A percentile compares a stretch with the other conserved stretches of the same genome.
Conservation (phyloP, 2,888 invertebrate species). For the Malacosoma neustria region DNA sequence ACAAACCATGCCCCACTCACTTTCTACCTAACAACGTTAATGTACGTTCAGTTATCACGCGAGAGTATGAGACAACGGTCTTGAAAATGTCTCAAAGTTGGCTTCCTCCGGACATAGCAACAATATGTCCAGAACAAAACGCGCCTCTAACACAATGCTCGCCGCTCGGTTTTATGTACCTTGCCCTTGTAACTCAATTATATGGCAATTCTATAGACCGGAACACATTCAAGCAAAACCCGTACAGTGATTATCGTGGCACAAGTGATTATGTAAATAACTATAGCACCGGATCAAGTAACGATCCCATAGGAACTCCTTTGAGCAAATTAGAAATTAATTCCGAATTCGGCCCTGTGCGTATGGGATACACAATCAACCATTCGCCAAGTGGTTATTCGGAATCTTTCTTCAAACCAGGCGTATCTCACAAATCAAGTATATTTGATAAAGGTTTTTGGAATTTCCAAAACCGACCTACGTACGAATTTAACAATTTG, state of each 20-base stretch:
- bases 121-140: slow-evolving; percentile 67
- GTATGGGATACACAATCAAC: slow-evolving; percentile 19
- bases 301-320: neutral
- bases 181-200: slow-evolving; percentile 71
- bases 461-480: slow-evolving; percentile 8
- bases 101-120: slow-evolving; percentile 73
- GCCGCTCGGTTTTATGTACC: slow-evolving; percentile 72
- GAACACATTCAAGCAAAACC: slow-evolving; percentile 14
- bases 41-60: neutral
- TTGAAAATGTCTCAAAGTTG: slow-evolving; percentile 47
- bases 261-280: neutral
- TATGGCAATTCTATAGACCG: slow-evolving; percentile 71
- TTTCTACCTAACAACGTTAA: slow-evolving; percentile 1
- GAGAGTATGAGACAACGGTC: slow-evolving; percentile 3
- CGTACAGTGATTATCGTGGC: neutral
- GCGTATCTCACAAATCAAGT: slow-evolving; percentile 14
- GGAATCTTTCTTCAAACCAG: slow-evolving; percentile 18
- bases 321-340: neutral
- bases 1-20: neutral
- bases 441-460: slow-evolving; percentile 2
- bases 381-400: slow-evolving; percentile 24
- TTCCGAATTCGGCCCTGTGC: slow-evolving; percentile 13
- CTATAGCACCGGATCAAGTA: neutral
- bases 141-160: slow-evolving; percentile 75
- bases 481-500: slow-evolving; percentile 22